phyloP scores from a whole-genome alignment of 2,113 vertebrate genomes.

The Semicossyphus pulcher region DNA sequence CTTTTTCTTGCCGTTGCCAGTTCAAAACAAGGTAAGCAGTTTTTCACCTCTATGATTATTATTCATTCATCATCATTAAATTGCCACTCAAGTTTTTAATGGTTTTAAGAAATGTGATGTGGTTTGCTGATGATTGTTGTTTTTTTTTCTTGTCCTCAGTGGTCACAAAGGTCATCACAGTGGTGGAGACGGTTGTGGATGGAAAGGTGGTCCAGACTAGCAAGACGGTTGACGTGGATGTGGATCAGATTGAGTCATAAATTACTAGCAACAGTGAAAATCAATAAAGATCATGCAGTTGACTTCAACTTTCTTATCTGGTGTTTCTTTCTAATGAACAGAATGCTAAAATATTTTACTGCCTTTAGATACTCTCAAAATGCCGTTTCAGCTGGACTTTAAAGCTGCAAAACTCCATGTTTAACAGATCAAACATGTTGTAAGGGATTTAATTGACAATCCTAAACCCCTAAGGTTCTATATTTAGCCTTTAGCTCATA shows the following conservation, averaged over 20 bases:
- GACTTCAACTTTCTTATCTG: conserved; percentile 11
- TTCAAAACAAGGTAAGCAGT: conserved; percentile 65
- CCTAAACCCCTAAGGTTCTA: no score
- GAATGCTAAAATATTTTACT: no score
- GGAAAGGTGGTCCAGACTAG: conserved; percentile 64
- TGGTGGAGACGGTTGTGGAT: conserved; percentile 77
- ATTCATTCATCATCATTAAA: not conserved
- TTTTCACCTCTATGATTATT: not conserved
- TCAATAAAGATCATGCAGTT: conserved; percentile 63
- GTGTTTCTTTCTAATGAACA: not conserved
- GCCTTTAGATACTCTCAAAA: no score
- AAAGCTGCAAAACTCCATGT: no score
- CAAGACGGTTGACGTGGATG: conserved; percentile 65
- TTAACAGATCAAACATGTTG: no score
- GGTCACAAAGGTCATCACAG: conserved; percentile 74
- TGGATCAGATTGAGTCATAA: conserved; percentile 58
- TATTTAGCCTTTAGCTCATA: no score
- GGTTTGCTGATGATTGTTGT: not conserved
- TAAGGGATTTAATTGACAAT: no score
- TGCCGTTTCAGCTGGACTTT: no score
- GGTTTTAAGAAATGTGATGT: not conserved
- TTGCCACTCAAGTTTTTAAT: not conserved
- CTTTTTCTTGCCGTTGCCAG: conserved; percentile 18
- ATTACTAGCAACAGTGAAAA: not conserved
- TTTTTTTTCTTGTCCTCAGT: conserved; percentile 50